A percentile compares a stretch with the other conserved stretches of the same genome.
Evolutionary conservation across 2,797 vertebrate genomes (phyloP).

Genomic region (Pseudopleuronectes americanus): DNA sequence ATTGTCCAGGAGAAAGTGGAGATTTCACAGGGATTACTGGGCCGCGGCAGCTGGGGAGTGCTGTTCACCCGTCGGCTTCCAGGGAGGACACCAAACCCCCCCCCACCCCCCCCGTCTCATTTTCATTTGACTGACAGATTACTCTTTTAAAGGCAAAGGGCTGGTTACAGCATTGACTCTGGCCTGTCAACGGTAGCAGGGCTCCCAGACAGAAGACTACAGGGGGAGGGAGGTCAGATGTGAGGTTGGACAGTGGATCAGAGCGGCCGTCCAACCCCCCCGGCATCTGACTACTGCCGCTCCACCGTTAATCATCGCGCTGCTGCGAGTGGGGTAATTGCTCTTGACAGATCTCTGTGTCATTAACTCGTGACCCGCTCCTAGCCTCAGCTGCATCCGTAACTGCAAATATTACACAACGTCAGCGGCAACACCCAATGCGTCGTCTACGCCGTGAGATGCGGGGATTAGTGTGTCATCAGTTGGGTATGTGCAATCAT

Average conservation of each 20-base stretch:
- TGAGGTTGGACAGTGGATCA: constrained; percentile 34
- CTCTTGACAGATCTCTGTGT: constrained; percentile 52
- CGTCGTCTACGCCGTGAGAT: constrained; percentile 65
- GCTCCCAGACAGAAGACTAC: constrained; percentile 50
- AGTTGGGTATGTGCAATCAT: constrained; percentile 76
- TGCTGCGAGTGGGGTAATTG: constrained; percentile 27
- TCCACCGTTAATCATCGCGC: constrained; percentile 43
- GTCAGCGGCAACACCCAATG: constrained; percentile 76
- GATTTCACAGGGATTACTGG: constrained; percentile 87
- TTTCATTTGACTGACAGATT: constrained; percentile 81
- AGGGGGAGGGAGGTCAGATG: constrained; percentile 54
- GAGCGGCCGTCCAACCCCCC: constrained; percentile 11
- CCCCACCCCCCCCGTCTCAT: constrained; percentile 53
- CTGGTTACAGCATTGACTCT: constrained; percentile 48
- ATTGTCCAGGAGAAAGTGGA: constrained; percentile 81
- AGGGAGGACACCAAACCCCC: constrained; percentile 67
- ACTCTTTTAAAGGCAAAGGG: constrained; percentile 55
- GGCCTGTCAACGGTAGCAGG: constrained; percentile 67
- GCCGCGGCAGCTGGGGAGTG: constrained; percentile 79
- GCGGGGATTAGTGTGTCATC: constrained; percentile 79
- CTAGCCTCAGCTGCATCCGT: constrained; percentile 44
- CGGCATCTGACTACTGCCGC: constrained; percentile 26
- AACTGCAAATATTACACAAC: constrained; percentile 73
- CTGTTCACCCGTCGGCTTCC: constrained; percentile 65
- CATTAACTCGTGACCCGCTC: constrained; percentile 35